Evolutionary conservation across 2,797 vertebrate species (phyloP), one percentile per base, ranked within the genome.

Genomic region (Anabacerthia variegaticeps): DNA sequence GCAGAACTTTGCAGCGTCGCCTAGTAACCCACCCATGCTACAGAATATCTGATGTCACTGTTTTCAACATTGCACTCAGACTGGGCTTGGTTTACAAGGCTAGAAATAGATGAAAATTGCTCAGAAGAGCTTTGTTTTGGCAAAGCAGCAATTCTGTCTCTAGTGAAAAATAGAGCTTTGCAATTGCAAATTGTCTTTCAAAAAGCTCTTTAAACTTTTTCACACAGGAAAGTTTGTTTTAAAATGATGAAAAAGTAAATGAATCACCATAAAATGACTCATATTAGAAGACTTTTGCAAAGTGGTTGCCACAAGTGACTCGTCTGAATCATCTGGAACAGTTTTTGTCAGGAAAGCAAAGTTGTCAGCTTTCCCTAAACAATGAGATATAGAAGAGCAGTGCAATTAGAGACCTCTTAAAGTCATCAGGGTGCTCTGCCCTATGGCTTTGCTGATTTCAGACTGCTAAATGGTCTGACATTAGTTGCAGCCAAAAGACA

Each of bases 191-290:
- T 91, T 82, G 28, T 48, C 46, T 88, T 84, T 92, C 82, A 85
- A 36, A 4, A 34, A 95, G 23, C 48, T 56, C 54, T 95, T 93
- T 55, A 89, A 96, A 95, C 61, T 84, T 85, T 90, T 80, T 87
- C 52, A 36, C n/a, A 43, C 8, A 37, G 43, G 30, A 41, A 80
- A 93, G 52, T 96, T 92, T 93, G 74, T 72, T 92, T 85, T 86
- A 73, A 92, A 91, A 92, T 46, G 32, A 91, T 93, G 76, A 90
- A 85, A 79, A 93, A 78, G 32, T 87, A 67, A 82, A 95, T 94
- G 84, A 91, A 92, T 95, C 82, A 92, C 65, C 93, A 37, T 65
- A 46, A 86, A 91, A 41, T 97, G 90, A 97, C 54, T 96, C 92
- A 97, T 36, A 44, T 73, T 82, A 81, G 76, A 89, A 92, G 82